Evolutionary conservation across 2,888 invertebrate genomes (phyloP), one percentile per base, ranked within the genome.

Genomic region (Uloborus plumipes): DNA sequence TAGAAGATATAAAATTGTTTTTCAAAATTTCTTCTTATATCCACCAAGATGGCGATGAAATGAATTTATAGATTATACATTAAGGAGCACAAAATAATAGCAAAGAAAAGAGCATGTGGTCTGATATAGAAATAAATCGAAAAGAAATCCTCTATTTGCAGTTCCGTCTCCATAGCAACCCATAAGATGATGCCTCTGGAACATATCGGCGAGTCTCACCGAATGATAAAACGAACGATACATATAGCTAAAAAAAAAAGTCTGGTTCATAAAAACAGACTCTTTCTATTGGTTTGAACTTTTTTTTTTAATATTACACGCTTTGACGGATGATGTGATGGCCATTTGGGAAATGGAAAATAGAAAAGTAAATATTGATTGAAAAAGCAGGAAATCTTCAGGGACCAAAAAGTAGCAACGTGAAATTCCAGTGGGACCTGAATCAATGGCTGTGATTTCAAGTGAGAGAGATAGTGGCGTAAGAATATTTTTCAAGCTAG

Each of bases 291-390:
- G 72, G 72, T 59, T 78, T 31, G 65, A 51, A 20, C 47, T n/a
- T 16, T 61, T 55, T 82, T 82, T 67, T 59, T 72, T 61, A 61
- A 64, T 66, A 55, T 73, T 65, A 26, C 62, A 61, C 47, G 47
- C 31, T 71, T 66, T 82, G 81, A 82, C 75, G 67, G 71, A 82
- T 82, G 76, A 82, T 76, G 75, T 71, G 65, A 66, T 59, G 81
- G 81, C 71, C 81, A 71, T 75, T 82, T 74, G 81, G 80, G 80
- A 74, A 66, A 71, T 71, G 71, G 81, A 66, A 82, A 82, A 82
- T 82, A 82, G 81, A 82, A 82, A 82, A 82, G 75, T 82, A 76
- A 69, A 66, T 82, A 82, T 82, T 82, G 81, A 82, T 82, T 82
- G 81, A 82, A 82, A 82, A 82, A 71, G 31, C 49, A 53, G 64